A percentile compares a stretch with the other conserved stretches of the same genome.
Conservation (phyloP, 2,113 vertebrate genomes). For the Xenopus tropicalis region UCB_Xtro_10.0 CM004449.2:96470001-96470500, state of each 20-base stretch:
- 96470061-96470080: conserved; percentile 9
- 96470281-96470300: not conserved
- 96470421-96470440: too few relatives aligned
- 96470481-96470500: too few relatives aligned
- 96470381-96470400: too few relatives aligned
- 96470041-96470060: not conserved
- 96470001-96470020: not conserved
- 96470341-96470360: too few relatives aligned
- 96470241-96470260: conserved; percentile 27
- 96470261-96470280: conserved; percentile 10
- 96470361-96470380: too few relatives aligned
- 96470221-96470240: conserved; percentile 37
- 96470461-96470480: too few relatives aligned
- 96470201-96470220: conserved; percentile 28
- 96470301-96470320: too few relatives aligned
- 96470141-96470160: conserved; percentile 45
- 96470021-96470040: too few relatives aligned
- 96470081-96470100: conserved; percentile 32
- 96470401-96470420: too few relatives aligned
- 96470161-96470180: conserved; percentile 35
- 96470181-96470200: conserved; percentile 35
- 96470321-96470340: too few relatives aligned
- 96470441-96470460: too few relatives aligned
- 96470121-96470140: conserved; percentile 37
- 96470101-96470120: conserved; percentile 25